phyloP scores from a whole-genome alignment of 2,797 vertebrate species.

The Phalloptychus januarius region DNA sequence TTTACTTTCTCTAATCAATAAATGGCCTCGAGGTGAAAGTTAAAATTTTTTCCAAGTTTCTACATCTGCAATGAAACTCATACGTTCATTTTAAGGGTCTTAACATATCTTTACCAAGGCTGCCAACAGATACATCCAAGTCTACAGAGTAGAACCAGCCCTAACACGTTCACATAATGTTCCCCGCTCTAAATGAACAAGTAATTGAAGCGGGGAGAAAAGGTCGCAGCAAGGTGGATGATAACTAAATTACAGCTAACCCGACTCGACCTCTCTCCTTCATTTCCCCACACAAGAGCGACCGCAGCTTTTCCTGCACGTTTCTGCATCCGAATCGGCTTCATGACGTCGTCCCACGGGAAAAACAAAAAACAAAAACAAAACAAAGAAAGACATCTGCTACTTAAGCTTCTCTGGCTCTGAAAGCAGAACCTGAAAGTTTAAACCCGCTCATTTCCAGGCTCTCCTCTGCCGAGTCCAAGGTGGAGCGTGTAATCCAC shows the following conservation, averaged over 20 bases:
- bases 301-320: conserved; percentile 26
- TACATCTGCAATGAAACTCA: neutral
- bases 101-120: neutral
- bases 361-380: too few species aligned
- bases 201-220: conserved; percentile 7
- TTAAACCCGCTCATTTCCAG: conserved; percentile 10
- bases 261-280: conserved; percentile 52
- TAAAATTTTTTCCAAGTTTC: neutral
- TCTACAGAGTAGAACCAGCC: conserved; percentile 8
- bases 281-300: conserved; percentile 29
- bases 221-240: conserved; percentile 35
- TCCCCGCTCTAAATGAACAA: conserved; percentile 39
- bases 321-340: conserved; percentile 18
- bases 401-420: conserved; percentile 15
- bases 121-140: neutral
- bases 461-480: conserved; percentile 24
- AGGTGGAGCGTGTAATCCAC: conserved; percentile 37
- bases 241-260: conserved; percentile 54
- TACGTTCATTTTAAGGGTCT: neutral
- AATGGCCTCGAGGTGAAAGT: neutral
- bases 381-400: conserved; percentile 14
- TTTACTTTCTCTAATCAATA: neutral
- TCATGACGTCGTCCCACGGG: conserved; percentile 18
- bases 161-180: conserved; percentile 55
- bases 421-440: conserved; percentile 28